phyloP scores from a whole-genome alignment of 1,140 invertebrate genomes.

The Phocides pigmalion region DNA sequence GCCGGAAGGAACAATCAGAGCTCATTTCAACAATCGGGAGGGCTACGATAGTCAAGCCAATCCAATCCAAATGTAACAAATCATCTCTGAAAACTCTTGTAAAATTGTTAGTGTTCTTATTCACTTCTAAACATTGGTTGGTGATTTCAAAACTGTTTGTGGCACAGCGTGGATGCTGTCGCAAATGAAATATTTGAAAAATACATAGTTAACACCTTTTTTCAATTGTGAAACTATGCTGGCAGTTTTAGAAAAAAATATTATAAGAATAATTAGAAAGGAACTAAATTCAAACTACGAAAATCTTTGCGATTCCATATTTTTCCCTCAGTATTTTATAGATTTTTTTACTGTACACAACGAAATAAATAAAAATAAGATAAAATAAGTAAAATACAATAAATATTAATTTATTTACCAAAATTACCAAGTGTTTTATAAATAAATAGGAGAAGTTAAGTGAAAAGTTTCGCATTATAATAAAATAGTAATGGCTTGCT shows the following conservation, averaged over 20 bases:
- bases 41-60: too few species aligned
- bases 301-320: background rate
- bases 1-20: too few species aligned
- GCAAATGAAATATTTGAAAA: too few species aligned
- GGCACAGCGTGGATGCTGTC: too few species aligned
- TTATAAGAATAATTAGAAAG: background rate
- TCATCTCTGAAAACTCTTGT: too few species aligned
- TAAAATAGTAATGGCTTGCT: slow-evolving; percentile 47
- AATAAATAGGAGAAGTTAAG: slow-evolving; percentile 12
- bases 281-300: slow-evolving; percentile 13
- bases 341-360: slow-evolving; percentile 49
- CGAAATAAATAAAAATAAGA: slow-evolving; percentile 39
- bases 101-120: too few species aligned
- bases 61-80: too few species aligned
- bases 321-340: slow-evolving; percentile 44
- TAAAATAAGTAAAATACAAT: slow-evolving; percentile 36
- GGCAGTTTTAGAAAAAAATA: background rate
- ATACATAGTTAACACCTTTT: too few species aligned
- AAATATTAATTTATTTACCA: slow-evolving; percentile 32
- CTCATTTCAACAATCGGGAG: too few species aligned
- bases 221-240: too few species aligned
- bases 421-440: slow-evolving; percentile 41
- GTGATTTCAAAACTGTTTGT: too few species aligned
- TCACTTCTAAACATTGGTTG: too few species aligned
- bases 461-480: slow-evolving; percentile 7